Evolutionary conservation across 2,797 vertebrate species (phyloP).

Genomic region (Xenops minutus): DNA sequence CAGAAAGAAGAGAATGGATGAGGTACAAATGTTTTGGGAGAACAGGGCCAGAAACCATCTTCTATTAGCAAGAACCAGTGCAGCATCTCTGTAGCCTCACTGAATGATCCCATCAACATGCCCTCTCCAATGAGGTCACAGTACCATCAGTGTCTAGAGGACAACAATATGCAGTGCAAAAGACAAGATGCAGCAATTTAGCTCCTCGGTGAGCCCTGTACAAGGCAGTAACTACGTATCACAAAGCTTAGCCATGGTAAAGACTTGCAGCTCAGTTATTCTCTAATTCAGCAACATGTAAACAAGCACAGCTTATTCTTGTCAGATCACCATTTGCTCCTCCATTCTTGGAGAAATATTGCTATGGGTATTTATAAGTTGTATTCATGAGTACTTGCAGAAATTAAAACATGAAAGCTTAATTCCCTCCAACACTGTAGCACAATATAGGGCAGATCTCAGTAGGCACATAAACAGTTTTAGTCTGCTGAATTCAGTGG

Average conservation of each 20-base stretch:
- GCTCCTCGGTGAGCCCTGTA: background rate
- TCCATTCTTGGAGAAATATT: background rate
- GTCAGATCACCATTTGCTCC: background rate
- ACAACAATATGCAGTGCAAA: background rate
- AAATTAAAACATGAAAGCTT: background rate
- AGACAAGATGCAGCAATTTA: background rate
- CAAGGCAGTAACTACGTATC: background rate
- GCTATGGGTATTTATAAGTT: background rate
- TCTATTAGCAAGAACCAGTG: background rate
- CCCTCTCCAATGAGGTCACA: background rate
- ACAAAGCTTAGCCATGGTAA: background rate
- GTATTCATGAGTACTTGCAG: background rate
- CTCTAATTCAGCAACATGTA: accelerated
- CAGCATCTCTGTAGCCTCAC: background rate
- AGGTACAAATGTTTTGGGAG: background rate
- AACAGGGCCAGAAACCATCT: background rate
- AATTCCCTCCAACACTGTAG: background rate
- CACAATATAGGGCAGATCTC: slow-evolving; percentile 12
- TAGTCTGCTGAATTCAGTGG: background rate
- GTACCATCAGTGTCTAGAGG: background rate
- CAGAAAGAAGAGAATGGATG: accelerated
- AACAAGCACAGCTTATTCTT: background rate
- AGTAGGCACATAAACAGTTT: background rate
- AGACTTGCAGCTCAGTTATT: background rate
- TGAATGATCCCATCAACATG: accelerated